These are phyloP conservation scores for Zophobas atratus DNA, from an alignment of 1,140 invertebrate genomes.

Conservation along the genomic window DNA sequence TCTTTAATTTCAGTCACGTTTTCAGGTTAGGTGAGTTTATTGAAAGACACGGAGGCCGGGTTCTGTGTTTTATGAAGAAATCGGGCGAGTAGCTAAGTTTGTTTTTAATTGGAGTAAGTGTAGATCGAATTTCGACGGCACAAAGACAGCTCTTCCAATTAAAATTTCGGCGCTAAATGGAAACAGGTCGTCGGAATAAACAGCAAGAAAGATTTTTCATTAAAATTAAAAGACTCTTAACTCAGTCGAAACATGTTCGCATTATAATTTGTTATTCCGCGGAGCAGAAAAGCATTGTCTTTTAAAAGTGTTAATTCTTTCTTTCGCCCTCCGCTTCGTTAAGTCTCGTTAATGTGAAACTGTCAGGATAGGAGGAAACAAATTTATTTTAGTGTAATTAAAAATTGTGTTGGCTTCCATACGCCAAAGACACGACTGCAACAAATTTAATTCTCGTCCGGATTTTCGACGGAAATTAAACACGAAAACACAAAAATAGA, in stretches of 20 bases:
- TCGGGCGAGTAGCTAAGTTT: not conserved
- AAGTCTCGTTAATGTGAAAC: conserved; percentile 37
- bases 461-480: too few species aligned
- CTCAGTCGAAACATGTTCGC: conserved; percentile 41
- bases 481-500: too few species aligned
- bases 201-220: conserved; percentile 32
- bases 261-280: conserved; percentile 39
- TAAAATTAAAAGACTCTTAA: conserved; percentile 40
- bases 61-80: conserved; percentile 31
- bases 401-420: conserved; percentile 31
- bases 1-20: conserved; percentile 39
- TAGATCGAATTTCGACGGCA: conserved; percentile 31
- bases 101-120: conserved; percentile 31
- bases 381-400: conserved; percentile 38
- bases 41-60: conserved; percentile 14
- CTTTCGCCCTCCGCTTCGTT: conserved; percentile 29
- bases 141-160: conserved; percentile 27
- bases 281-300: conserved; percentile 42
- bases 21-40: conserved; percentile 29
- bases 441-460: conserved; percentile 5
- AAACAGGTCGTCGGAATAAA: conserved; percentile 35
- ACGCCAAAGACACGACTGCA: conserved; percentile 21
- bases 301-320: conserved; percentile 42
- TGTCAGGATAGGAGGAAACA: conserved; percentile 30
- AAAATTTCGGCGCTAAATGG: conserved; percentile 37